These are phyloP conservation scores for Drosophila macrospina DNA, from an alignment of 2,888 invertebrate genomes.

Conservation along the genomic window DNA sequence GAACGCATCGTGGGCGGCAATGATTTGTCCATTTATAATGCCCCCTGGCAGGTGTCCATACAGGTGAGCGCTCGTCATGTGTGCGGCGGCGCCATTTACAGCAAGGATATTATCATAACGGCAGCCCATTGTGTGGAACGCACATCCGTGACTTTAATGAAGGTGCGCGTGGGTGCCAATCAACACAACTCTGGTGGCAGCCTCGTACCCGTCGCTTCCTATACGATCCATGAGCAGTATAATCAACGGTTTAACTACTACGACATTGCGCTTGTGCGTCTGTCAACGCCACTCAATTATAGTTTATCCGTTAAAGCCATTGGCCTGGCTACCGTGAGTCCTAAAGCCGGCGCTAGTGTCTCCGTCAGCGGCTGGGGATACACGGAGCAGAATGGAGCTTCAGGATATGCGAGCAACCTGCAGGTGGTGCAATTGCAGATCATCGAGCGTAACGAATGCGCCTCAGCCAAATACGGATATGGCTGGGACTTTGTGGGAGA, in stretches of 20 bases:
- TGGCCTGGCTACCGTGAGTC: conserved; percentile 52
- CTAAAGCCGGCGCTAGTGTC: conserved; percentile 49
- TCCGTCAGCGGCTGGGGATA: conserved; percentile 77
- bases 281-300: conserved; percentile 51
- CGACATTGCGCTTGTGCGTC: conserved; percentile 86
- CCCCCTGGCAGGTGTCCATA: conserved; percentile 77
- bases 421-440: conserved; percentile 59
- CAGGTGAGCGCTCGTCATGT: conserved; percentile 85
- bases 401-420: conserved; percentile 39
- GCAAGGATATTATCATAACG: conserved; percentile 86
- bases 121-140: conserved; percentile 85
- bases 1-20: conserved; percentile 78
- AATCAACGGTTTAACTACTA: conserved; percentile 75
- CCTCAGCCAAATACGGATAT: conserved; percentile 67
- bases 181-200: conserved; percentile 77
- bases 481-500: conserved; percentile 64
- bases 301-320: conserved; percentile 61
- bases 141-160: conserved; percentile 53
- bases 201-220: conserved; percentile 49
- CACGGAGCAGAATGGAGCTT: conserved; percentile 23
- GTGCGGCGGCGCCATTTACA: conserved; percentile 87
- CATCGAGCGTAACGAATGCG: conserved; percentile 52
- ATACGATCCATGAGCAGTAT: conserved; percentile 59
- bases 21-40: conserved; percentile 64
- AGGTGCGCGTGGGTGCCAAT: conserved; percentile 86